A percentile compares a stretch with the other conserved stretches of the same genome.
These are phyloP conservation scores for Penaeus monodon DNA, from an alignment of 2,888 invertebrate species.

Conservation along the genomic window DNA sequence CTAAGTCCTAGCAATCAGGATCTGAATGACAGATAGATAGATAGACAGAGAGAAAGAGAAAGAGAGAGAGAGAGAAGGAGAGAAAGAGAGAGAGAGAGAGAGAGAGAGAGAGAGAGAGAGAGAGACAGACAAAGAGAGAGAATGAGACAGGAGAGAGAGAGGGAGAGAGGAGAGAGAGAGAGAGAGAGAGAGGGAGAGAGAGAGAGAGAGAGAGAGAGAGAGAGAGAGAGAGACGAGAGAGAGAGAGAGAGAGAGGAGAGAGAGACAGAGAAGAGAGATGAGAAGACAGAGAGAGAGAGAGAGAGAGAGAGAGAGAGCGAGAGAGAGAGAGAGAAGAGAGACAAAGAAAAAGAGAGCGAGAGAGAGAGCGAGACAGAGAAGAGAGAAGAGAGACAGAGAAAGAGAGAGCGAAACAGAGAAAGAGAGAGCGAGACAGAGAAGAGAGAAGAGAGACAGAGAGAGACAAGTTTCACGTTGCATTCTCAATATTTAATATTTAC, in stretches of 20 bases:
- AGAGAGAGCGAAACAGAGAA: constrained; percentile 19
- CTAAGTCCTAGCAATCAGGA: no score
- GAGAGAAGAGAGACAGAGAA: constrained; percentile 21
- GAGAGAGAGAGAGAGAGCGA: background rate
- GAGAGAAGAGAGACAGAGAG: constrained; percentile 13
- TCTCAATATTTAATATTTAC: background rate
- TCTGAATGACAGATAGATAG: no score
- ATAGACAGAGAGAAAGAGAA: no score
- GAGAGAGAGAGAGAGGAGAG: background rate
- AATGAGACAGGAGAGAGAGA: no score
- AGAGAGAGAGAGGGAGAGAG: no score
- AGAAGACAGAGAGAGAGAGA: background rate
- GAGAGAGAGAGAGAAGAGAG: background rate
- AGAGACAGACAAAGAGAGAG: no score
- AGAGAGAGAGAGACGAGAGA: background rate
- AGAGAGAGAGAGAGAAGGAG: no score
- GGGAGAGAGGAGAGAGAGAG: no score
- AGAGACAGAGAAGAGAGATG: background rate
- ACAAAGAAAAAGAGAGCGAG: background rate
- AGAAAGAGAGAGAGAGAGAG: no score
- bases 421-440: constrained; percentile 25
- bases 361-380: constrained; percentile 26
- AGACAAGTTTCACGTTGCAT: constrained; percentile 19
- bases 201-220: no score
- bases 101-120: no score